phyloP scores from a whole-genome alignment of 2,888 invertebrate species.

The Carterocephalus palaemon region DNA sequence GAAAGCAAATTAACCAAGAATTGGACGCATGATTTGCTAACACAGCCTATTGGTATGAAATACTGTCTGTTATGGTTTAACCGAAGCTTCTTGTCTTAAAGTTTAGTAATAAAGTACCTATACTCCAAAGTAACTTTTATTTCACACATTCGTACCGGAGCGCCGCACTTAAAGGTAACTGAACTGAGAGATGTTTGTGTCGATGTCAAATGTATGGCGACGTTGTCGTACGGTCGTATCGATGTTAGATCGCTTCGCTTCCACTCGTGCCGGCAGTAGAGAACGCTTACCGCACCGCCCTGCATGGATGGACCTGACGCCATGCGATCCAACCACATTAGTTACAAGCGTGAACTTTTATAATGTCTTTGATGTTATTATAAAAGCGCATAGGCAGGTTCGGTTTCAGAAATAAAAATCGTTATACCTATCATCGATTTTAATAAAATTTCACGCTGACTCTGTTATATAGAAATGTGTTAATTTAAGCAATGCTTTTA shows the following conservation, averaged over 20 bases:
- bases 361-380: conserved; percentile 27
- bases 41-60: conserved; percentile 34
- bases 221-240: conserved; percentile 66
- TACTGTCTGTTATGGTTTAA: conserved; percentile 40
- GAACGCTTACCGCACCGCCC: too few relatives aligned
- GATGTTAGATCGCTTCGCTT: conserved; percentile 72
- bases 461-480: neutral
- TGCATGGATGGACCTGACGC: too few relatives aligned
- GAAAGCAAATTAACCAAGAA: conserved; percentile 36
- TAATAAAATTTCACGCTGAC: conserved; percentile 24
- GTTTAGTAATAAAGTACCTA: conserved; percentile 76
- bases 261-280: conserved; percentile 43
- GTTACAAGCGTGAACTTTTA: conserved; percentile 8
- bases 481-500: conserved; percentile 11
- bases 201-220: conserved; percentile 47
- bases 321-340: too few relatives aligned
- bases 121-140: conserved; percentile 77
- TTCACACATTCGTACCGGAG: conserved; percentile 72
- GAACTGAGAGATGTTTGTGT: conserved; percentile 52
- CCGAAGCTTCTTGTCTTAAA: conserved; percentile 68
- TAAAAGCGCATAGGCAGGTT: too few relatives aligned
- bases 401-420: too few relatives aligned
- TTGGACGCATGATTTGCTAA: conserved; percentile 56
- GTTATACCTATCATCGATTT: conserved; percentile 2
- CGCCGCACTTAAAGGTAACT: conserved; percentile 71